Base-by-base conservation (phyloP, 2,888 invertebrate species). In the Plebejus argus region DNA sequence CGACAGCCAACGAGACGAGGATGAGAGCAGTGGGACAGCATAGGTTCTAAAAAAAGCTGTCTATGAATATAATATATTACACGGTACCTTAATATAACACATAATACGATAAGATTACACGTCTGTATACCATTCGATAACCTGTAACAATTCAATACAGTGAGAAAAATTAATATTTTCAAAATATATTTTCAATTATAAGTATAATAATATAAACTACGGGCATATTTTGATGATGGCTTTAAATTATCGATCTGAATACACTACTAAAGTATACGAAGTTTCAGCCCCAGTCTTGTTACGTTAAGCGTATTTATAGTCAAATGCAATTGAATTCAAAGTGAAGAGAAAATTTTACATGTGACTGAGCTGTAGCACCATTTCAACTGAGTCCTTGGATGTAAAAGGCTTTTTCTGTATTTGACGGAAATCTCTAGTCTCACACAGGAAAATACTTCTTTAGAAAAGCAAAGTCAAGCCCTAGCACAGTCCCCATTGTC, bases 391-490 rank as follows among this genome's bases (percentile, higher is more conserved):
- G 76, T 76, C 76, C 23, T 76, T 61, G 66, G 66, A 66, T 76
- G 15, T 61, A 76, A 76, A 76, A 76, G 76, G 45, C 23, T 76
- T 76, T 66, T 76, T 76, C 61, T 61, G 61, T 66, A 45, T 76
- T 76, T 76, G 76, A 76, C 39, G 53, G 74, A 2, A 74, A 66
- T 76, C 76, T 76, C 39, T 39, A 76, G 76, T 45, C 61, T 66
- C 76, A 18, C 66, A 76, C 56, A 66, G 76, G 66, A 76, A 76
- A 76, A 76, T 76, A 61, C 76, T 76, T 35, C 76, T 76, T 76
- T 66, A 76, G 66, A 76, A 76, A 76, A 76, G 66, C 23, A 18
- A 76, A 76, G 74, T 74, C 74, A 74, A 74, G 74, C 28, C 49
- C 74, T 53, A 74, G 74, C 53, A 74, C 28, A 15, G 49, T 74